phyloP scores from a whole-genome alignment of 2,888 invertebrate species.

The Patella caerulea region DNA sequence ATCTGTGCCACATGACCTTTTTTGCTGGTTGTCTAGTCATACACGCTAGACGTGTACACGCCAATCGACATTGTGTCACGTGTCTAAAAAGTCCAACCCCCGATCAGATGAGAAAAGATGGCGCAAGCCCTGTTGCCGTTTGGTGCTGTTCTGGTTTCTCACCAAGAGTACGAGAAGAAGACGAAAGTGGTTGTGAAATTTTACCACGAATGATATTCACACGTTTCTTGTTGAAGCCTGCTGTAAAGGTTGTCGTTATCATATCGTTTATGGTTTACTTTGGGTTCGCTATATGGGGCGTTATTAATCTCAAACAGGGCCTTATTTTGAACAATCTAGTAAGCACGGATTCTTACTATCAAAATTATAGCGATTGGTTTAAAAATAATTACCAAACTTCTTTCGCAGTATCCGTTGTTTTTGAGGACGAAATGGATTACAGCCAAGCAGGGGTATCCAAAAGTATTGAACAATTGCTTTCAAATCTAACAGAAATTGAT shows the following conservation, averaged over 20 bases:
- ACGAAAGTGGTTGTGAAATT: conserved; percentile 47
- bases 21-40: conserved; percentile 50
- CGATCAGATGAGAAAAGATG: conserved; percentile 33
- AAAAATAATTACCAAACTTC: conserved; percentile 37
- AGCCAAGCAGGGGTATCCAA: not conserved
- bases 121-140: conserved; percentile 6
- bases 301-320: conserved; percentile 47
- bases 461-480: not conserved
- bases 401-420: conserved; percentile 41
- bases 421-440: conserved; percentile 36
- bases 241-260: conserved; percentile 42
- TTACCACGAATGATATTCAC: conserved; percentile 41
- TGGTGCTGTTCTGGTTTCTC: conserved; percentile 65
- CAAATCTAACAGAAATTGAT: not conserved
- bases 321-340: conserved; percentile 48
- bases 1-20: conserved; percentile 54
- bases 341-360: conserved; percentile 47
- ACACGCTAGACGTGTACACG: conserved; percentile 46
- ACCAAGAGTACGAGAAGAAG: conserved; percentile 33
- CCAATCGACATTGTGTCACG: conserved; percentile 44
- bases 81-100: conserved; percentile 35
- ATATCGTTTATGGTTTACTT: conserved; percentile 47
- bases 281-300: conserved; percentile 49
- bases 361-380: conserved; percentile 34
- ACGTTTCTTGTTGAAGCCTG: conserved; percentile 33